phyloP scores from a whole-genome alignment of 2,888 invertebrate species.

The Leptopilina drosophilae region DNA sequence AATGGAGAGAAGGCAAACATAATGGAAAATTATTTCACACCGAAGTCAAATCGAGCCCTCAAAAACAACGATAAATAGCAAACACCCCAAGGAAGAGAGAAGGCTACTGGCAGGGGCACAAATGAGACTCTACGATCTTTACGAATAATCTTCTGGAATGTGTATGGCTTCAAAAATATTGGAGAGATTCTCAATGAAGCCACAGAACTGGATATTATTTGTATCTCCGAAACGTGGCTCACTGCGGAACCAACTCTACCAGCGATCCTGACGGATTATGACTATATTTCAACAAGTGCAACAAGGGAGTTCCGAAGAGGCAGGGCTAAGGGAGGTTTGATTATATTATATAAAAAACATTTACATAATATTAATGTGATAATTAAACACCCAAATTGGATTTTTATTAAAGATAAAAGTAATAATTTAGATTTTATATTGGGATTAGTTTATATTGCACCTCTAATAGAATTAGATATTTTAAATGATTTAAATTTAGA shows the following conservation, averaged over 20 bases:
- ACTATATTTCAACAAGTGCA: neutral
- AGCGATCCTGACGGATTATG: neutral
- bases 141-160: neutral
- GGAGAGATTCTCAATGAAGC: neutral
- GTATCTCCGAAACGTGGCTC: slow-evolving; percentile 2
- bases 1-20: neutral
- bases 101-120: too few species aligned
- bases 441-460: neutral
- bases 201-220: neutral
- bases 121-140: neutral
- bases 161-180: neutral
- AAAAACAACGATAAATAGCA: too few species aligned
- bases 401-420: neutral
- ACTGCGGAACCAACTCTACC: neutral
- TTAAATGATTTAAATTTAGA: slow-evolving; percentile 7
- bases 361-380: neutral
- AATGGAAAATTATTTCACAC: neutral
- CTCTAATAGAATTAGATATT: neutral
- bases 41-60: neutral
- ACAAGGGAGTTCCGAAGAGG: slow-evolving; percentile 5
- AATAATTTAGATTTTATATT: slow-evolving; percentile 14
- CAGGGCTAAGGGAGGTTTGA: slow-evolving; percentile 4
- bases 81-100: too few species aligned
- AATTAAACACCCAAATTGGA: slow-evolving; percentile 3
- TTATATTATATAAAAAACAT: neutral